Conservation (phyloP, 2,888 invertebrate species). For the Megaustenia siamemsis region DNA sequence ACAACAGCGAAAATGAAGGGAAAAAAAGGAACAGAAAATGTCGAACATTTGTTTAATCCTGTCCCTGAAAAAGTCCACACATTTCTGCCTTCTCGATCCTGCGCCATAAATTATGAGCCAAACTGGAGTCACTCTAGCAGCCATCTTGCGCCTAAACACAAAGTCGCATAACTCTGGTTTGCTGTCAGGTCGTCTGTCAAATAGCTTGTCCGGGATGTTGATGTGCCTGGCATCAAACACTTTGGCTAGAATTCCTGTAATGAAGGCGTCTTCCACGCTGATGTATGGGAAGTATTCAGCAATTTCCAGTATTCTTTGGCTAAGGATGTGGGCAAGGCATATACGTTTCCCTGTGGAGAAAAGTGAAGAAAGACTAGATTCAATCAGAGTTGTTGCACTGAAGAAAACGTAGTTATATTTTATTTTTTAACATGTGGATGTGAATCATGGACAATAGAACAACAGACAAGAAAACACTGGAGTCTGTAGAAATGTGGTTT, state of each 20-base stretch:
- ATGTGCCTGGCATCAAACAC: conserved; percentile 60
- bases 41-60: too few relatives aligned
- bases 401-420: too few relatives aligned
- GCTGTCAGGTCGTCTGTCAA: conserved; percentile 33
- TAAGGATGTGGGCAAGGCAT: conserved; percentile 65
- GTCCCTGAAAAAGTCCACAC: conserved; percentile 43
- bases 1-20: too few relatives aligned
- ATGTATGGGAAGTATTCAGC: conserved; percentile 66
- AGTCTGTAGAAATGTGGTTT: too few relatives aligned
- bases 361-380: too few relatives aligned
- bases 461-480: too few relatives aligned
- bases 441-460: too few relatives aligned
- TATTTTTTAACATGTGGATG: too few relatives aligned
- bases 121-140: conserved; percentile 20
- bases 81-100: conserved; percentile 44
- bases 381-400: too few relatives aligned
- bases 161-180: conserved; percentile 48
- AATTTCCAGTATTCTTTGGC: conserved; percentile 59
- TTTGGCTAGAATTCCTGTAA: conserved; percentile 68
- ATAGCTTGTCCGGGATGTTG: conserved; percentile 41
- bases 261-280: conserved; percentile 69
- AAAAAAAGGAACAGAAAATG: too few relatives aligned
- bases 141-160: conserved; percentile 38
- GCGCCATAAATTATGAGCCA: conserved; percentile 43
- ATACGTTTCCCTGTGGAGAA: conserved; percentile 61